Conservation (phyloP, 2,113 vertebrate genomes). For the Hippopotamus amphibius region DNA sequence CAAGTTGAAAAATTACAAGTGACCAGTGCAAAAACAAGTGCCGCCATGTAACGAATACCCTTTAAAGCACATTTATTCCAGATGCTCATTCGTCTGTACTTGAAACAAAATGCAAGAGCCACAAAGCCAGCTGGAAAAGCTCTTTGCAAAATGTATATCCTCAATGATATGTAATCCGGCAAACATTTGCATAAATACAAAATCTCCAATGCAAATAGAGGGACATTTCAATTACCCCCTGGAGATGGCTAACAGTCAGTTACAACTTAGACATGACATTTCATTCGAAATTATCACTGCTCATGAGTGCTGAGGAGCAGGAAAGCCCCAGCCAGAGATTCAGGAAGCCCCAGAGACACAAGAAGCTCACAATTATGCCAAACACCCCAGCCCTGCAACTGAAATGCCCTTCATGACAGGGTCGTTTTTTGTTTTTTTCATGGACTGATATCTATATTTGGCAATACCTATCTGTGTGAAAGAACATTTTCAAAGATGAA, state of each 20-base stretch:
- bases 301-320: not conserved
- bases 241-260: not conserved
- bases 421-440: too few species aligned
- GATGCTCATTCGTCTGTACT: not conserved
- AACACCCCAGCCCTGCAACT: not conserved
- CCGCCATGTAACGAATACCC: not conserved
- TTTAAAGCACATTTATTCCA: constrained; percentile 2
- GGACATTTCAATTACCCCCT: constrained; percentile 53
- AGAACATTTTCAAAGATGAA: too few species aligned
- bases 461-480: too few species aligned
- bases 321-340: not conserved
- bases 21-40: not conserved
- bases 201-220: constrained; percentile 45
- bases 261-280: constrained; percentile 47
- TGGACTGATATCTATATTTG: too few species aligned
- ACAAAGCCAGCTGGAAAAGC: constrained; percentile 22
- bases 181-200: constrained; percentile 50
- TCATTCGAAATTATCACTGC: not conserved
- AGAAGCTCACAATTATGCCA: not conserved
- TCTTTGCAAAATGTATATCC: constrained; percentile 53
- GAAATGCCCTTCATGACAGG: constrained; percentile 39
- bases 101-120: constrained; percentile 27
- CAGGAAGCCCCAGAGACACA: constrained; percentile 24
- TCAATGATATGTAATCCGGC: not conserved
- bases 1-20: constrained; percentile 34